Percentiles rank a stretch among this genome's conserved stretches.
These are phyloP conservation scores for Agrotis exclamationis DNA, from an alignment of 2,888 invertebrate species.

Conservation along the genomic window DNA sequence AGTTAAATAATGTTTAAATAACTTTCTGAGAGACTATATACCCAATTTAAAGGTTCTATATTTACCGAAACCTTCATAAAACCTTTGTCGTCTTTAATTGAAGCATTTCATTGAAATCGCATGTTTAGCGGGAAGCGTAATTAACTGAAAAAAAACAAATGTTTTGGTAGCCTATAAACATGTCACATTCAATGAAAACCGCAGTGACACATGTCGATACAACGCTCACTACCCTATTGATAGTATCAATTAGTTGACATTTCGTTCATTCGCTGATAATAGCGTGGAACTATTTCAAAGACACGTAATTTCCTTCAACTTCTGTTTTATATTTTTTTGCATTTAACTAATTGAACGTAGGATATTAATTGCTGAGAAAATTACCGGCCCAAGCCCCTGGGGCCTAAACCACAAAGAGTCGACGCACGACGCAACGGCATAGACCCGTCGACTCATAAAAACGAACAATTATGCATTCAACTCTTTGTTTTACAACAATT, in stretches of 20 bases:
- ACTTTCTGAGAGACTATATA: neutral
- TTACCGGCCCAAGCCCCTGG: slow-evolving; percentile 79
- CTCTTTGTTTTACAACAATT: slow-evolving; percentile 81
- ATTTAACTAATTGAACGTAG: slow-evolving; percentile 86
- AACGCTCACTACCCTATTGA: slow-evolving; percentile 56
- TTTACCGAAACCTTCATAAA: neutral
- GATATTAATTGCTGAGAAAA: slow-evolving; percentile 89
- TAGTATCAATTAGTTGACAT: slow-evolving; percentile 78
- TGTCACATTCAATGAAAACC: slow-evolving; percentile 67
- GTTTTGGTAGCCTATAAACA: slow-evolving; percentile 41
- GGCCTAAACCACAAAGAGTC: slow-evolving; percentile 85
- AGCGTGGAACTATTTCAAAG: slow-evolving; percentile 77
- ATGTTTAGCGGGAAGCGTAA: slow-evolving; percentile 19
- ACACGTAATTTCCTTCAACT: slow-evolving; percentile 81
- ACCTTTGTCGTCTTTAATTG: neutral
- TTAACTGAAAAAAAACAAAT: slow-evolving; percentile 34
- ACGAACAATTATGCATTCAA: slow-evolving; percentile 83
- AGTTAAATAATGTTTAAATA: neutral
- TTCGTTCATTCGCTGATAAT: slow-evolving; percentile 75
- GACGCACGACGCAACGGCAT: slow-evolving; percentile 67
- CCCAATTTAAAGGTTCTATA: too few relatives aligned
- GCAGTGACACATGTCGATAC: slow-evolving; percentile 80
- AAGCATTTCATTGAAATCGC: slow-evolving; percentile 7
- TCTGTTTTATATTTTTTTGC: slow-evolving; percentile 84
- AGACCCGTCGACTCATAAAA: slow-evolving; percentile 81